phyloP scores from a whole-genome alignment of 2,113 vertebrate species.

The Callorhinus ursinus region DNA sequence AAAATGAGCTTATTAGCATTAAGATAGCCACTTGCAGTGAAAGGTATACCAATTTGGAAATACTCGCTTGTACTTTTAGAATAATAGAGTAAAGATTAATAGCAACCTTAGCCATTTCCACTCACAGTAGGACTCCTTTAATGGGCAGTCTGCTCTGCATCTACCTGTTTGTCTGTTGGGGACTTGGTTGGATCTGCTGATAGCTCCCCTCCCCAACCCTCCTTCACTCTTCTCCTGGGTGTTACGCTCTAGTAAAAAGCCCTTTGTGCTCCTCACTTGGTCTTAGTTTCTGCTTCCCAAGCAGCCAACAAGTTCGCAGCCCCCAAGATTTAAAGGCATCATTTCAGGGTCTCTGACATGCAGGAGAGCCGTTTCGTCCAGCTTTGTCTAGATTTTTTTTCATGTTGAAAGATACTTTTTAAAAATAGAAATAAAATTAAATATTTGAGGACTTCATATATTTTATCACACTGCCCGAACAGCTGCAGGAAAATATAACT shows the following conservation, averaged over 20 bases:
- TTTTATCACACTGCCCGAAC: background rate
- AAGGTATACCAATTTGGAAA: background rate
- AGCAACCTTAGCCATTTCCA: background rate
- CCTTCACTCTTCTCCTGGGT: background rate
- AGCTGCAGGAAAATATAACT: background rate
- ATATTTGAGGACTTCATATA: background rate
- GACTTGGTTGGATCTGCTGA: background rate
- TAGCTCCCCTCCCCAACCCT: background rate
- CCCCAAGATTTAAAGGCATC: background rate
- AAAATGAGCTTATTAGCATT: background rate
- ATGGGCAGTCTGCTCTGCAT: background rate
- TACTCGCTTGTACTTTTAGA: background rate
- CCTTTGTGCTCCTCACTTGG: background rate
- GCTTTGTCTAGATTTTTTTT: background rate
- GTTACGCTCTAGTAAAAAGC: background rate
- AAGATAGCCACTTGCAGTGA: background rate
- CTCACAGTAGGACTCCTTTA: background rate
- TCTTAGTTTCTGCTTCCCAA: background rate
- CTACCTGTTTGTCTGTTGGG: background rate
- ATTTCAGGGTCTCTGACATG: background rate
- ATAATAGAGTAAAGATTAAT: background rate
- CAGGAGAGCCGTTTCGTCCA: background rate
- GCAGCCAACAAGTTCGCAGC: background rate
- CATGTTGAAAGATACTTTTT: background rate
- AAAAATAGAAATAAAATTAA: slow-evolving; percentile 41